Conservation (phyloP, 2,888 invertebrate species). For the Ochlodes sylvanus region DNA sequence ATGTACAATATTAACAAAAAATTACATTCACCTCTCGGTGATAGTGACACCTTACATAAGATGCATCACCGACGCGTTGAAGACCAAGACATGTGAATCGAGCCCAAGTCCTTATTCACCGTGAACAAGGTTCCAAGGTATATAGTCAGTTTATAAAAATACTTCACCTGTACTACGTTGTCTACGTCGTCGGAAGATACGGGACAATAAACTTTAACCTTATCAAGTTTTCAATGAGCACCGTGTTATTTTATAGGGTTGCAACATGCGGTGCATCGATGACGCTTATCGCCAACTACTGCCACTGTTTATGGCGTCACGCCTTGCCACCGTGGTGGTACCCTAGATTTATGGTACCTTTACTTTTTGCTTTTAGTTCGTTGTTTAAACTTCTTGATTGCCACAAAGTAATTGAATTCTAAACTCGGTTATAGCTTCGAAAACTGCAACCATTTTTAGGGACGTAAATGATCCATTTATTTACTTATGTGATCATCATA, state of each 20-base stretch:
- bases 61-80: not conserved
- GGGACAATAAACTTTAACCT: conserved; percentile 21
- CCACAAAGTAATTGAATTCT: too few species aligned
- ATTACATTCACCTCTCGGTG: not conserved
- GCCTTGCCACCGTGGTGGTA: conserved; percentile 62
- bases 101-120: too few species aligned
- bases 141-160: too few species aligned
- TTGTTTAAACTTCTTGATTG: not conserved
- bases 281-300: conserved; percentile 67
- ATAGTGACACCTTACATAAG: not conserved
- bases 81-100: too few species aligned
- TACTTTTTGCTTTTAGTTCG: not conserved
- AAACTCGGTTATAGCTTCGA: too few species aligned
- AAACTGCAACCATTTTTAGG: too few species aligned
- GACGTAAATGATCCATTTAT: too few species aligned
- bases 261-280: conserved; percentile 57
- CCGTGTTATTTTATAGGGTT: conserved; percentile 11
- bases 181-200: not conserved
- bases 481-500: too few species aligned
- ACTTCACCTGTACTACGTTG: too few species aligned
- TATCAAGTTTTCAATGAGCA: conserved; percentile 9
- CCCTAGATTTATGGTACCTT: conserved; percentile 39
- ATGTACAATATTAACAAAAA: too few species aligned
- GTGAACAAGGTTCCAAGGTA: too few species aligned
- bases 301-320: conserved; percentile 63